These are phyloP conservation scores for Columba guinea DNA, from an alignment of 2,797 vertebrate genomes.

Conservation along the genomic window DNA sequence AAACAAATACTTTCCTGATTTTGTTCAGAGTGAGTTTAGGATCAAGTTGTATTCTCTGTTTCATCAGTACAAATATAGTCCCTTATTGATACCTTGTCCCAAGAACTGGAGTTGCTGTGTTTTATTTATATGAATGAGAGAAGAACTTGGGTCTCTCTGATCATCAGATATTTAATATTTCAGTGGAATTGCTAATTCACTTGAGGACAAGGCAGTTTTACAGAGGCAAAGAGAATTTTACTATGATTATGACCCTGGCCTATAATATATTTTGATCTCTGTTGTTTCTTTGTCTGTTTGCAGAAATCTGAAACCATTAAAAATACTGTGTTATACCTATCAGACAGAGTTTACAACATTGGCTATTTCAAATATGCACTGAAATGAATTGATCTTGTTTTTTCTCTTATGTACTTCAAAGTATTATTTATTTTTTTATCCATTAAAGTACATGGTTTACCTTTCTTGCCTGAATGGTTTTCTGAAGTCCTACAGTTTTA, in stretches of 20 bases:
- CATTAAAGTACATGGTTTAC: not conserved
- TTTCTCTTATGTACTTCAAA: not conserved
- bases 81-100: not conserved
- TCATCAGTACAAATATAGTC: not conserved
- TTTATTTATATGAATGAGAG: not conserved
- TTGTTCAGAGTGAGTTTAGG: not conserved
- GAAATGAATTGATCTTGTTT: not conserved
- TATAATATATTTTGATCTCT: not conserved
- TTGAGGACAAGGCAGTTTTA: not conserved
- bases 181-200: not conserved
- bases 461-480: not conserved
- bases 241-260: not conserved
- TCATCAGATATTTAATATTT: not conserved
- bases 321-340: not conserved
- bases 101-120: not conserved
- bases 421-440: not conserved
- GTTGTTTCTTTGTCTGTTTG: not conserved
- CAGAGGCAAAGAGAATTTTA: not conserved
- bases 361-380: not conserved
- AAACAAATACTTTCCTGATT: not conserved
- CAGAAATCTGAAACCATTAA: not conserved
- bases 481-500: not conserved
- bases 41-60: not conserved
- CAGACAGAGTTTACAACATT: not conserved
- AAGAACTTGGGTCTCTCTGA: not conserved